Percentiles rank a stretch among this genome's conserved stretches.
Evolutionary conservation across 1,140 invertebrate species (phyloP).

Genomic region (Drosophila ohnishii): DNA sequence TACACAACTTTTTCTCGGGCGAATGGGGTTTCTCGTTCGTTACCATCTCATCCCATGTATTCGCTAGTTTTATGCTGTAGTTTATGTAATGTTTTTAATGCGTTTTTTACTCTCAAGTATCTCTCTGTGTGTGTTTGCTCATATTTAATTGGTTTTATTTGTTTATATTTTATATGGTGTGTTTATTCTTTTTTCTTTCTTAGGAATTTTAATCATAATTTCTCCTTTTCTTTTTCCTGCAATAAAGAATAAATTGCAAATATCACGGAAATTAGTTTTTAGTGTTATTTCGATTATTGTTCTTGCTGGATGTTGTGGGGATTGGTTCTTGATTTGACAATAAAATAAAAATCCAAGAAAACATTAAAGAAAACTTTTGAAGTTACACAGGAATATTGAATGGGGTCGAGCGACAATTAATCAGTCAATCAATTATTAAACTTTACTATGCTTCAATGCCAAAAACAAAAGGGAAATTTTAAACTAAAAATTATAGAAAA

Average conservation of each 20-base stretch:
- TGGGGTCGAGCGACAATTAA: slow-evolving; percentile 35
- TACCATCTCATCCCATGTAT: slow-evolving; percentile 42
- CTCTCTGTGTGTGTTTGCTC: slow-evolving; percentile 33
- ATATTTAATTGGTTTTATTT: slow-evolving; percentile 51
- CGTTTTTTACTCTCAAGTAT: slow-evolving; percentile 41
- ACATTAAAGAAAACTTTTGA: slow-evolving; percentile 16
- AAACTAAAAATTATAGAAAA: slow-evolving; percentile 21
- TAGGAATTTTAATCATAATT: slow-evolving; percentile 83
- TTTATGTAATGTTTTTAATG: slow-evolving; percentile 63
- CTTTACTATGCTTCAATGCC: slow-evolving; percentile 39
- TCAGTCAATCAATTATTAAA: slow-evolving; percentile 46
- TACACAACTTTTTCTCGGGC: slow-evolving; percentile 43
- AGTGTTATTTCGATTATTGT: slow-evolving; percentile 21
- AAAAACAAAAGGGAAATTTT: background rate
- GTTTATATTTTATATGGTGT: slow-evolving; percentile 48
- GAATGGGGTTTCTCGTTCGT: slow-evolving; percentile 21
- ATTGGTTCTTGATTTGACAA: slow-evolving; percentile 14
- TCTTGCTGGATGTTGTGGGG: slow-evolving; percentile 24
- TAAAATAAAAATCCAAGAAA: slow-evolving; percentile 13
- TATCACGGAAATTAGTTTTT: slow-evolving; percentile 51
- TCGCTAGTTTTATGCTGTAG: slow-evolving; percentile 55
- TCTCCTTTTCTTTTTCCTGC: slow-evolving; percentile 83
- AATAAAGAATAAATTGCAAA: slow-evolving; percentile 75
- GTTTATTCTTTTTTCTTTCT: slow-evolving; percentile 40
- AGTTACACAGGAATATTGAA: slow-evolving; percentile 9